Percentiles rank a stretch among this genome's conserved stretches.
These are phyloP conservation scores for Halocynthia roretzi DNA, from an alignment of 23 tunicate genomes.

Conservation along the genomic window DNA sequence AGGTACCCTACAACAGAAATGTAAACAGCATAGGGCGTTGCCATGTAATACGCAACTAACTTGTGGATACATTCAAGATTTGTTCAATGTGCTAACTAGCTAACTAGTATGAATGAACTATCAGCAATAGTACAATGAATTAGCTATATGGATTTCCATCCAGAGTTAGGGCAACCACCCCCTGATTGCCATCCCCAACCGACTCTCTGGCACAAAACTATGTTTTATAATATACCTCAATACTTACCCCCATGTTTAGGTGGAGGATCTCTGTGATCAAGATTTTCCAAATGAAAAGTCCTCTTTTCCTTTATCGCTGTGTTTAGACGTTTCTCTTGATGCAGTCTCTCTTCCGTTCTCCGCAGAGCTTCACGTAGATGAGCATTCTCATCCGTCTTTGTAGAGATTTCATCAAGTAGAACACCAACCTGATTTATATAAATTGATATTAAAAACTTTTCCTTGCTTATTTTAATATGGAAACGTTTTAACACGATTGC, in stretches of 20 bases:
- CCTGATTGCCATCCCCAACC: no score
- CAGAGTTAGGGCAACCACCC: no score
- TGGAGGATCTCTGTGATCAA: constrained; percentile 55
- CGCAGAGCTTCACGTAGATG: constrained; percentile 70
- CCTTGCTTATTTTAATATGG: constrained; percentile 37
- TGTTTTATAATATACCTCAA: background rate
- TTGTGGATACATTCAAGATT: no score
- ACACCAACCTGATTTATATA: constrained; percentile 23
- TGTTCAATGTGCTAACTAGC: no score
- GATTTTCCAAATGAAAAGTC: constrained; percentile 80
- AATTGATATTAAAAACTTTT: constrained; percentile 25
- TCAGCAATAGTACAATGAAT: no score
- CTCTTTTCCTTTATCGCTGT: constrained; percentile 72
- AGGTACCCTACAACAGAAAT: background rate
- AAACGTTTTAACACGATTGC: background rate
- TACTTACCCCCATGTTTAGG: constrained; percentile 25
- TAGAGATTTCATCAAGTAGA: constrained; percentile 40
- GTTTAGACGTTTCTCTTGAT: constrained; percentile 69
- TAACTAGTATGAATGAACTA: no score
- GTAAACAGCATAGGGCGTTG: background rate
- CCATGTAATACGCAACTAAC: no score
- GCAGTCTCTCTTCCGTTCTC: constrained; percentile 41
- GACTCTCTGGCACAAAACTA: no score
- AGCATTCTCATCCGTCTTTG: constrained; percentile 64
- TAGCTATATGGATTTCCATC: no score